Evolutionary conservation across 2,888 invertebrate species (phyloP), one percentile per base, ranked within the genome.

Genomic region (Aspidiotus rigidus): DNA sequence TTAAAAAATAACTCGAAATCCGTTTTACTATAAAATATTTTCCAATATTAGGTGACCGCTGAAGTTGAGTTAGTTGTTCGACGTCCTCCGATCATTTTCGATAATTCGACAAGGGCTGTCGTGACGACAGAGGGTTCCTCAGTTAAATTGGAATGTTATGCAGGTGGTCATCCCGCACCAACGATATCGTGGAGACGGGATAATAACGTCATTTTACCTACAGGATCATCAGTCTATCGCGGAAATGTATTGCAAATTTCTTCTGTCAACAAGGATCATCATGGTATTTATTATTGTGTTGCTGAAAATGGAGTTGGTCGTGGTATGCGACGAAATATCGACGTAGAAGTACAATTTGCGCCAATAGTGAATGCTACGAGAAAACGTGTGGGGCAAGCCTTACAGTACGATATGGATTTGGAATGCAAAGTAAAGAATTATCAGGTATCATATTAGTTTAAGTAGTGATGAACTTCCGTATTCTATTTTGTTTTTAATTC

Each of bases 281-380:
- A 93, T 62, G 94, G 94, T 13, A 94, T 93, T 0, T 94, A 94
- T 77, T 94, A 93, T 77, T 94, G 94, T 75, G 92, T 94, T 0
- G 93, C 92, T 7, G 92, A 92, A 76, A 93, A 93, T 74, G 89
- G 89, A 1, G 92, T 93, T 0, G 92, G 92, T 42, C 86, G 88
- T 74, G 93, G 93, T 0, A 88, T 90, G 5, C 81, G 89, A 41
- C 82, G 90, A 73, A 93, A 94, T 75, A 89, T 94, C 73, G 92
- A 92, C 72, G 83, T 94, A 54, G 93, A 94, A 77, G 90, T 93
- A 28, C 93, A 93, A 77, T 93, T 94, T 75, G 83, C 90, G 0
- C 94, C 94, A 0, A 90, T 92, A 0, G 89, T 94, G 60, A 86
- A 87, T 0, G 90, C 90, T 11, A 90, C 91, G 0, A 81, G 89